Percentiles rank a stretch among this genome's conserved stretches.
These are phyloP conservation scores for Bombyx mori DNA, from an alignment of 1,140 invertebrate species.

Conservation along the genomic window ASM3026992v2 NC_085120.1:10517501-10518000, in stretches of 20 bases:
- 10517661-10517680: conserved; percentile 12
- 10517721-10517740: conserved; percentile 10
- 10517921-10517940: conserved; percentile 1
- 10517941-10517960: neutral
- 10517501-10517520: conserved; percentile 26
- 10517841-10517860: conserved; percentile 15
- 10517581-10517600: conserved; percentile 7
- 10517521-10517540: conserved; percentile 21
- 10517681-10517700: conserved; percentile 8
- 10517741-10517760: conserved; percentile 5
- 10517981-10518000: conserved; percentile 3
- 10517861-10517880: conserved; percentile 11
- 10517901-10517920: conserved; percentile 11
- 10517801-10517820: conserved; percentile 12
- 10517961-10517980: neutral
- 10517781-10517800: conserved; percentile 1
- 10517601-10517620: neutral
- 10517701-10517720: conserved; percentile 8
- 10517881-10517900: conserved; percentile 10
- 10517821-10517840: conserved; percentile 9
- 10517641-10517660: conserved; percentile 11
- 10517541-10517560: conserved; percentile 8
- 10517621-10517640: conserved; percentile 10
- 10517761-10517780: conserved; percentile 6
- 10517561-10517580: conserved; percentile 6